Evolutionary conservation across 2,888 invertebrate species (phyloP).

Genomic region (Temnothorax ravouxi): DNA sequence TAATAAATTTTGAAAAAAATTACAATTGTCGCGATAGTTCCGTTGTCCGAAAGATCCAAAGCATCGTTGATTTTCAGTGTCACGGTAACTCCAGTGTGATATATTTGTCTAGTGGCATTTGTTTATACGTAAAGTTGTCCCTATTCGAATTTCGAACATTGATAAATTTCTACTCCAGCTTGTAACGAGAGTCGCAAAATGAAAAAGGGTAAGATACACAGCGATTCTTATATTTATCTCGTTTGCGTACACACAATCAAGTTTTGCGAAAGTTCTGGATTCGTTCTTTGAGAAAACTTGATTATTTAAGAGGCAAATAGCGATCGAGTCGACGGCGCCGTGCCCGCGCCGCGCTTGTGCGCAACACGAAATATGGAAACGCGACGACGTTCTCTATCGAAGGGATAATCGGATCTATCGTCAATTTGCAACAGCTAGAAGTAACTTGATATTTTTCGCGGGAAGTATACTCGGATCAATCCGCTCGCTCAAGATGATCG

Average conservation of each 20-base stretch:
- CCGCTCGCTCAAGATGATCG: background rate
- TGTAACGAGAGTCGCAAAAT: background rate
- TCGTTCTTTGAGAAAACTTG: background rate
- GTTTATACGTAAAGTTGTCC: background rate
- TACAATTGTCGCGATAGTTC: background rate
- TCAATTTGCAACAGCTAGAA: background rate
- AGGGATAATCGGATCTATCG: background rate
- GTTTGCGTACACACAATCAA: background rate
- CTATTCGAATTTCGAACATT: background rate
- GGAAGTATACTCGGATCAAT: background rate
- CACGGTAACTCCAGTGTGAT: background rate
- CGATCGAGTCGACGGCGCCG: background rate
- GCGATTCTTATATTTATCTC: background rate
- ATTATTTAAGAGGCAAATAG: background rate
- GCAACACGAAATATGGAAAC: too few relatives aligned
- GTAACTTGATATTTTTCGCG: background rate
- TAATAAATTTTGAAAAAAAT: background rate
- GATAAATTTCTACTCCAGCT: background rate
- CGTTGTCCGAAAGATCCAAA: background rate
- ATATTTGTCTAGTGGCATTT: background rate
- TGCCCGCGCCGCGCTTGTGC: too few relatives aligned
- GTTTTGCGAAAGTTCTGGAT: background rate
- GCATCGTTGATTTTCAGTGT: background rate
- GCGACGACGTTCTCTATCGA: too few relatives aligned
- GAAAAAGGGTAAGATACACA: conserved; percentile 11